These are phyloP conservation scores for Clarias magur DNA, from an alignment of 2,113 vertebrate genomes.

Conservation along the genomic window DNA sequence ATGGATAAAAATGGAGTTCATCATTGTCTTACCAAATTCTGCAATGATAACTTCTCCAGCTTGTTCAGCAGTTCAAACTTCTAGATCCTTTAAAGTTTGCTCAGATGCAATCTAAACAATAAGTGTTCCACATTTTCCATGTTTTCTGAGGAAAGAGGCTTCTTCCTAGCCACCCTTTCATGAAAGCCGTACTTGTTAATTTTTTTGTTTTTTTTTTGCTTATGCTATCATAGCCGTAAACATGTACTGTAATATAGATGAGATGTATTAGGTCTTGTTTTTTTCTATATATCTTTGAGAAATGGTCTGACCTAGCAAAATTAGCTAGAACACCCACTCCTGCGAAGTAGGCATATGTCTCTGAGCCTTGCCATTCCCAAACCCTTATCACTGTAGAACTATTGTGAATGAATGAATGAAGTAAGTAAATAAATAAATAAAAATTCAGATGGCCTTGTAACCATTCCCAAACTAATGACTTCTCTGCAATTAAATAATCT, in stretches of 20 bases:
- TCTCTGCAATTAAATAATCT: not conserved
- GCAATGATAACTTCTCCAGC: not conserved
- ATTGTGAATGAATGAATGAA: not conserved
- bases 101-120: not conserved
- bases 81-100: not conserved
- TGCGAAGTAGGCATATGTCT: not conserved
- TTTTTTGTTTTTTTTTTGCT: not conserved
- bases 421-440: too few relatives aligned
- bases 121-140: not conserved
- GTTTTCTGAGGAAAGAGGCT: not conserved
- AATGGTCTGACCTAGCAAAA: not conserved
- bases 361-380: too few relatives aligned
- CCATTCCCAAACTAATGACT: not conserved
- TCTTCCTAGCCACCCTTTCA: not conserved
- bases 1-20: not conserved
- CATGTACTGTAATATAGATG: not conserved
- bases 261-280: not conserved
- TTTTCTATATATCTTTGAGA: not conserved
- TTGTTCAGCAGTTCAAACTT: not conserved
- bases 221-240: not conserved
- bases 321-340: not conserved
- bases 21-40: not conserved
- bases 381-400: not conserved
- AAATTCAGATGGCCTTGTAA: not conserved
- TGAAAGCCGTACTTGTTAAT: not conserved